Base-by-base conservation (phyloP, 2,888 invertebrate species). In the Lasioglossum pauxillum region DNA sequence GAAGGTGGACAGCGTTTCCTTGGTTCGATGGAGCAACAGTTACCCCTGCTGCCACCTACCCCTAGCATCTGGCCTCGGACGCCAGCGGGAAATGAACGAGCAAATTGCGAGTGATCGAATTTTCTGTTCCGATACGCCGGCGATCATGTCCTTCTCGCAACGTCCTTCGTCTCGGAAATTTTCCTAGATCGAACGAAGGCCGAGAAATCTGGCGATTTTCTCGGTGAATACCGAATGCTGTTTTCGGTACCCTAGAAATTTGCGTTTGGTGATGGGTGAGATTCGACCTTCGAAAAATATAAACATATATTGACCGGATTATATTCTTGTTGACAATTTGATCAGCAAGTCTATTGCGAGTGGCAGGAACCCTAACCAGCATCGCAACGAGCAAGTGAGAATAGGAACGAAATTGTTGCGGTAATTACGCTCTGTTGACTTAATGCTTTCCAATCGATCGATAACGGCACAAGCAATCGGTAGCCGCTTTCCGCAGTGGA, bases 31-130 rank as follows among this genome's bases (percentile, higher is more conserved):
- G 44, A 41, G 23, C 73, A 64, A 79, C 72, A 46, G 27, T 73
- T 67, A 49, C 35, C n/a, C 5, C 57, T 46, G 64, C 16, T n/a
- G 7, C 46, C 46, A 44, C 60, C 27, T 46, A 3, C 35, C 23
- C 38, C n/a, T 73, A 69, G 71, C n/a, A 1, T 69, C 53, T 16
- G 35, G 31, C 73, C 80, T 74, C 57, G 60, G 14, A 12, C 77
- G 69, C 41, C 69, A 57, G 27, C 41, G 80, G 35, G 49, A 80
- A 80, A 79, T 73, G 49, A 77, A 84, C 74, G 80, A 78, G 38
- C 35, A 78, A 83, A 80, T 84, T 78, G 86, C 67, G 27, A 81
- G 14, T 60, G 78, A 86, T 78, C 78, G 67, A 81, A 84, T 81
- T 75, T 73, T 78, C 73, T 46, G 46, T 57, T 31, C 38, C 72